Evolutionary conservation across 1,140 invertebrate genomes (phyloP).

Genomic region (Lineus longissimus): DNA sequence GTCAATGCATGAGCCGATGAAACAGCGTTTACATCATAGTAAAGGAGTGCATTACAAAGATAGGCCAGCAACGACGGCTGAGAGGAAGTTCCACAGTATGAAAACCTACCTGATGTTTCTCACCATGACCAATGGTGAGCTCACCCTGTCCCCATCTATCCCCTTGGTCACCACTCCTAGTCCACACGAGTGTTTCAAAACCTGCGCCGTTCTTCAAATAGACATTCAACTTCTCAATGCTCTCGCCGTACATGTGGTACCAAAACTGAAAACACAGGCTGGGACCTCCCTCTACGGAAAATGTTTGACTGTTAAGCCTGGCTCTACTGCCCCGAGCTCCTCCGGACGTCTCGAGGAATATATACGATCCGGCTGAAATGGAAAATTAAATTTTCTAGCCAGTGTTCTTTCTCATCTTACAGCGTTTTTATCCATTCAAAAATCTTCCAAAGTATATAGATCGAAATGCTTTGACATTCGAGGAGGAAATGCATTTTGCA

Average conservation of each 20-base stretch:
- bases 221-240: slow-evolving; percentile 39
- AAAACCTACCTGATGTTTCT: not conserved
- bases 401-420: too few species aligned
- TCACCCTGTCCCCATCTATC: slow-evolving; percentile 33
- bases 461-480: too few species aligned
- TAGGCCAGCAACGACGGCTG: too few species aligned
- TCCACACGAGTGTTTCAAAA: slow-evolving; percentile 22
- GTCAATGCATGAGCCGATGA: not conserved
- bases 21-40: too few species aligned
- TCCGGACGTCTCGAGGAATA: too few species aligned
- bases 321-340: too few species aligned
- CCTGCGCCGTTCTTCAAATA: slow-evolving; percentile 15
- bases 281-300: slow-evolving; percentile 4
- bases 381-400: too few species aligned
- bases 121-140: slow-evolving; percentile 14
- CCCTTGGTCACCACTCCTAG: slow-evolving; percentile 31
- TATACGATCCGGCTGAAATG: not conserved
- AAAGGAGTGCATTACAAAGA: too few species aligned
- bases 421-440: too few species aligned
- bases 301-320: not conserved
- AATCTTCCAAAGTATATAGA: too few species aligned
- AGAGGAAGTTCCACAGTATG: too few species aligned
- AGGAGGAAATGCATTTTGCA: too few species aligned
- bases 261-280: slow-evolving; percentile 60
- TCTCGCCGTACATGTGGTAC: slow-evolving; percentile 70